Conservation (phyloP, 2,797 vertebrate genomes). For the Rhinogobio ventralis region DNA sequence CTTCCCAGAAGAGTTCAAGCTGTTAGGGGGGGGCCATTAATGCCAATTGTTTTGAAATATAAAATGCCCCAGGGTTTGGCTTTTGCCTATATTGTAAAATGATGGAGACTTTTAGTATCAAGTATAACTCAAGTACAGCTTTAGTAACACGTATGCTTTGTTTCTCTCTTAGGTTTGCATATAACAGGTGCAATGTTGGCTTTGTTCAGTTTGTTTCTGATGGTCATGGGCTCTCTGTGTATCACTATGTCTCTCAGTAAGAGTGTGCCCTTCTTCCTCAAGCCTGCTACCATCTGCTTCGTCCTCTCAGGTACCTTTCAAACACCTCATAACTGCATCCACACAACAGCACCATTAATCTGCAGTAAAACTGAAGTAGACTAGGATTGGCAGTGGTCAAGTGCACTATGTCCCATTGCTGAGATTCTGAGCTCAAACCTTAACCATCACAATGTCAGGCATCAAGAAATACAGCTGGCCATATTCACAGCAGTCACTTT, state of each 20-base stretch:
- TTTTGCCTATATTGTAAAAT: slow-evolving; percentile 10
- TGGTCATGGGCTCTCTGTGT: slow-evolving; percentile 88
- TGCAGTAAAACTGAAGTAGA: not conserved
- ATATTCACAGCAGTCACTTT: not conserved
- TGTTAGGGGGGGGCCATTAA: not conserved
- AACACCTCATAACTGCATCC: not conserved
- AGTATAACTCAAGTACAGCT: not conserved
- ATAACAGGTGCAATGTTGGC: slow-evolving; percentile 83
- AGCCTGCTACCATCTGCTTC: slow-evolving; percentile 88
- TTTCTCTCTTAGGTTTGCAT: slow-evolving; percentile 78
- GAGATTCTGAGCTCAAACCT: not conserved
- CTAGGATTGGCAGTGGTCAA: not conserved
- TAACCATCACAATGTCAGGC: not conserved
- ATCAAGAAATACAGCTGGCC: not conserved
- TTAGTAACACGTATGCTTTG: not conserved
- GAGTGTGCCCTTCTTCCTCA: slow-evolving; percentile 87
- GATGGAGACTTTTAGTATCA: not conserved
- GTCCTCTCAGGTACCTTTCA: slow-evolving; percentile 82
- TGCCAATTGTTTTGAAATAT: not conserved
- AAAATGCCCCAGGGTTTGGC: not conserved
- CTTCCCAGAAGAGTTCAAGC: slow-evolving; percentile 22
- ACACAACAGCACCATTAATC: not conserved
- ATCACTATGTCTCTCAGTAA: slow-evolving; percentile 89
- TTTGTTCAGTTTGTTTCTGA: slow-evolving; percentile 83
- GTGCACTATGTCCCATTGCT: slow-evolving; percentile 16